phyloP scores from a whole-genome alignment of 2,113 vertebrate genomes.

The Apodemus sylvaticus region DNA sequence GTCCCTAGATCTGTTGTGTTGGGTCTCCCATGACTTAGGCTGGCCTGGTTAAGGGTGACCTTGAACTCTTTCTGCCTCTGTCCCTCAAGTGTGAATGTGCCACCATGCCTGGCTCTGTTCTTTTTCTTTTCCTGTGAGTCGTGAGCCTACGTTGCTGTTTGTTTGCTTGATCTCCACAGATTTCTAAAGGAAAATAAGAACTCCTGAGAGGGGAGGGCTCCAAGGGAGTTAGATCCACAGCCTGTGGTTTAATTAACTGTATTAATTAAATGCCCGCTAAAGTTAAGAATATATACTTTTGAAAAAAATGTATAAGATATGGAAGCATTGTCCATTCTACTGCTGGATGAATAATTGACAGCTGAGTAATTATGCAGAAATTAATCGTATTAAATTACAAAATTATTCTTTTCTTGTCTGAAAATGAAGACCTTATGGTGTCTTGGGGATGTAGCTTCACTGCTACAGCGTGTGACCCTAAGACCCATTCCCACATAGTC shows the following conservation, averaged over 20 bases:
- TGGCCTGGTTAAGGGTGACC: background rate
- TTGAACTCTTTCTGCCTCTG: background rate
- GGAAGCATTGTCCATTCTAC: background rate
- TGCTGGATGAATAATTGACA: slow-evolving; percentile 16
- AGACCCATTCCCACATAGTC: background rate
- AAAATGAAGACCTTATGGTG: background rate
- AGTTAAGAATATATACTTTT: background rate
- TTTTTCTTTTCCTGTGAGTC: too few relatives aligned
- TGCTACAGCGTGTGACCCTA: background rate
- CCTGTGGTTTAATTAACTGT: background rate
- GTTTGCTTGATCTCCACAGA: background rate
- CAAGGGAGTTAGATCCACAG: background rate
- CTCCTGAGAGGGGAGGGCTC: background rate
- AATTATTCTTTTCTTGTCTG: background rate
- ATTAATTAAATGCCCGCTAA: background rate
- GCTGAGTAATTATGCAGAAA: slow-evolving; percentile 5
- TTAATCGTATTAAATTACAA: background rate
- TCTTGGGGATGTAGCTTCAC: background rate
- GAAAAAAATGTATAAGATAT: background rate
- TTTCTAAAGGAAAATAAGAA: background rate
- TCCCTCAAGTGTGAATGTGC: background rate
- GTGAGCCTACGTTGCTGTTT: background rate
- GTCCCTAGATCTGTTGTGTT: background rate
- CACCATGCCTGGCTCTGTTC: background rate
- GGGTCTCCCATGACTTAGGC: background rate